Evolutionary conservation across 2,113 vertebrate genomes (phyloP).

Genomic region (Chaetodon trifascialis): DNA sequence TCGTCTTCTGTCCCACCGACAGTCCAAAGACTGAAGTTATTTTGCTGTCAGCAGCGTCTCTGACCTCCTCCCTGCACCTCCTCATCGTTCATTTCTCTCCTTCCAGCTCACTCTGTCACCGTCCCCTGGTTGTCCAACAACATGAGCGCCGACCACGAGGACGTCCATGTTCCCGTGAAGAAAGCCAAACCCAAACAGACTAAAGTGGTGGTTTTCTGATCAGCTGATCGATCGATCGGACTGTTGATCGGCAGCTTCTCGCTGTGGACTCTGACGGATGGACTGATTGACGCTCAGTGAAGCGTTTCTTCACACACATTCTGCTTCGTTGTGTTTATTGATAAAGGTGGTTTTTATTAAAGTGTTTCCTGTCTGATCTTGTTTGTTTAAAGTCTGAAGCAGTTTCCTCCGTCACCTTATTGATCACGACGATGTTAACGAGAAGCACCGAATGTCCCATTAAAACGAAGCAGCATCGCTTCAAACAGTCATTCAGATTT

Average conservation of each 20-base stretch:
- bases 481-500: no score
- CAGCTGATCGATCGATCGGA: no score
- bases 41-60: no score
- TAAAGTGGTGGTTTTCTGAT: conserved; percentile 92
- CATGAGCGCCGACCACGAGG: conserved; percentile 95
- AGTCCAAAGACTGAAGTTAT: no score
- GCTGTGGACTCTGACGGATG: not conserved
- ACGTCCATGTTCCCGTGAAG: conserved; percentile 82
- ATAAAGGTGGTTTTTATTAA: not conserved
- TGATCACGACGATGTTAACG: no score
- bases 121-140: conserved; percentile 89
- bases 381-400: not conserved
- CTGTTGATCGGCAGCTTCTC: not conserved
- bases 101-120: conserved; percentile 87
- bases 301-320: not conserved
- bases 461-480: no score
- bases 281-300: not conserved
- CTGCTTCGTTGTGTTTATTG: not conserved
- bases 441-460: no score
- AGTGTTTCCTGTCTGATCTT: not conserved
- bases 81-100: not conserved
- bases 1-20: no score
- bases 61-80: not conserved
- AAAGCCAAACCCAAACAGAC: conserved; percentile 80
- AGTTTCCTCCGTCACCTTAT: no score